Conservation (phyloP, 2,797 vertebrate genomes). For the Lateolabrax maculatus region DNA sequence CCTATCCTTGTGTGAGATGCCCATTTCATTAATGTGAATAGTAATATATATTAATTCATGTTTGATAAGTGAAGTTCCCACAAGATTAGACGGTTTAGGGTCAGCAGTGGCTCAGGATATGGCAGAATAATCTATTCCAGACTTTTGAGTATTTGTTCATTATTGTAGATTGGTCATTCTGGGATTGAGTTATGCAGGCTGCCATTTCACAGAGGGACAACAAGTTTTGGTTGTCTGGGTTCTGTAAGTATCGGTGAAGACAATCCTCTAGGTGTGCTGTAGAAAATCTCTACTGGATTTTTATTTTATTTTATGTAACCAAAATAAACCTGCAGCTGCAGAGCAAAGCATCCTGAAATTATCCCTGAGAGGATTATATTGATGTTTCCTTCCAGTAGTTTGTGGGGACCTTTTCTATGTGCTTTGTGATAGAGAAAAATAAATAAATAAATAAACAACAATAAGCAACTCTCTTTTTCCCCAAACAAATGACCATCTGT, state of each 20-base stretch:
- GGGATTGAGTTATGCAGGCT: not conserved
- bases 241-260: constrained; percentile 5
- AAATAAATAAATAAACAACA: too few species aligned
- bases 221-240: not conserved
- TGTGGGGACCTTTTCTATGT: constrained; percentile 13
- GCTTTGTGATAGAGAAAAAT: not conserved
- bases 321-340: constrained; percentile 52
- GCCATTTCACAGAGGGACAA: not conserved
- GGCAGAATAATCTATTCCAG: constrained; percentile 10
- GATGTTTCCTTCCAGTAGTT: constrained; percentile 36
- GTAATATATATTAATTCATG: constrained; percentile 48
- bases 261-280: constrained; percentile 36
- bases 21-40: constrained; percentile 40
- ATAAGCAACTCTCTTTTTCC: not conserved
- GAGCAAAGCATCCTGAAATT: constrained; percentile 42
- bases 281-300: constrained; percentile 35
- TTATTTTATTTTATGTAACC: constrained; percentile 41
- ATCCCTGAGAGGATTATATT: constrained; percentile 47
- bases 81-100: not conserved
- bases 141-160: constrained; percentile 2
- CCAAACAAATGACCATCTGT: constrained; percentile 23
- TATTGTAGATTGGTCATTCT: not conserved
- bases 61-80: constrained; percentile 28
- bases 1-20: constrained; percentile 2
- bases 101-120: constrained; percentile 16